phyloP scores from a whole-genome alignment of 2,113 vertebrate species.

The Ariopsis seemanni region DNA sequence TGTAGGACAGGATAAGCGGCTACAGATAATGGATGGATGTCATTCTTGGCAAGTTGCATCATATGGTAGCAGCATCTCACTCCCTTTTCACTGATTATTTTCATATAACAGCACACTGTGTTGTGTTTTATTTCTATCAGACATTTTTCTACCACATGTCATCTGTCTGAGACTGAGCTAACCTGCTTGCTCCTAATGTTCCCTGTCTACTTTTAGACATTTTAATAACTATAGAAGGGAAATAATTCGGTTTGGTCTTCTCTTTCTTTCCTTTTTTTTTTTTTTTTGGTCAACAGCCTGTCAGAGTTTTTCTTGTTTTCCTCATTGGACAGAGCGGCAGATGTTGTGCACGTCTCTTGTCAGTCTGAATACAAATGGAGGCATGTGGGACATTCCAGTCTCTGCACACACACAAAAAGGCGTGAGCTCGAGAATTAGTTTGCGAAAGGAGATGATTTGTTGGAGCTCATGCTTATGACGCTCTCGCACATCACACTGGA shows the following conservation, averaged over 20 bases:
- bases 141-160: neutral
- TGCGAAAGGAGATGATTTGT: neutral
- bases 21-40: no score
- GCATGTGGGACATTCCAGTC: conserved; percentile 7
- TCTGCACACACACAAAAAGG: neutral
- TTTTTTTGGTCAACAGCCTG: neutral
- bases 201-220: neutral
- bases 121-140: neutral
- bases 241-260: neutral
- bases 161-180: neutral
- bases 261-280: neutral
- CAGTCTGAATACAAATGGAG: conserved; percentile 48
- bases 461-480: conserved; percentile 25
- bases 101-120: neutral
- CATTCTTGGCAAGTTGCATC: neutral
- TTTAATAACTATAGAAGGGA: neutral
- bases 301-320: neutral
- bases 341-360: conserved; percentile 23
- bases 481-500: conserved; percentile 18
- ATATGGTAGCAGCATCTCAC: neutral
- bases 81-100: neutral
- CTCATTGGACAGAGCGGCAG: conserved; percentile 30
- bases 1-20: no score
- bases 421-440: conserved; percentile 9
- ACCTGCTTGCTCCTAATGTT: neutral